These are phyloP conservation scores for Damaliscus lunatus DNA, from an alignment of 2,113 vertebrate genomes.

Conservation along the genomic window DNA sequence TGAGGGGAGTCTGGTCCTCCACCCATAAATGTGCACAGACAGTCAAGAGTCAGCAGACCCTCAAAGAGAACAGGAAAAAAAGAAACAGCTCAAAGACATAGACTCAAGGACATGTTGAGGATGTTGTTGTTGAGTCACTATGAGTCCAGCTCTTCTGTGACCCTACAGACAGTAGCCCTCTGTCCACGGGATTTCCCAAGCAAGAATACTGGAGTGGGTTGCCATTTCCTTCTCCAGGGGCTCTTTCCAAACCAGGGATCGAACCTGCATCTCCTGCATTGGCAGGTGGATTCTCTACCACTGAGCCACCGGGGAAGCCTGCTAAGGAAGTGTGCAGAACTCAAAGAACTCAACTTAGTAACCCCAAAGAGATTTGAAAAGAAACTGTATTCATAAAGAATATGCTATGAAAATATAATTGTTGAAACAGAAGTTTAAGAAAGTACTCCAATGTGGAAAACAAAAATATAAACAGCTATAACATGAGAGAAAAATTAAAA, in stretches of 20 bases:
- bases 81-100: not conserved
- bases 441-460: not conserved
- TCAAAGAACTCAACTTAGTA: not conserved
- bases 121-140: not conserved
- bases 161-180: not conserved
- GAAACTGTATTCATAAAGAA: not conserved
- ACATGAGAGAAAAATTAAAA: not conserved
- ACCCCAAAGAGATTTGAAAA: not conserved
- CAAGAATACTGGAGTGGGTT: not conserved
- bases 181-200: not conserved
- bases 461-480: not conserved
- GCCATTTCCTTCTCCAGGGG: not conserved
- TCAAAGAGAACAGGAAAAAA: not conserved
- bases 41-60: not conserved
- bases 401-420: not conserved
- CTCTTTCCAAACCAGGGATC: not conserved
- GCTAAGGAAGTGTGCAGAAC: not conserved
- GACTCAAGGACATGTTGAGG: not conserved
- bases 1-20: not conserved
- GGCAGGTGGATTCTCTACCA: not conserved
- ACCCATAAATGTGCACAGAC: not conserved
- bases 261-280: not conserved
- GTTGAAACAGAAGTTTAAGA: not conserved
- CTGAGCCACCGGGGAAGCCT: not conserved
- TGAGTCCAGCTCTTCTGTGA: not conserved